Percentiles rank a stretch among this genome's conserved stretches.
phyloP scores from a whole-genome alignment of 2,888 invertebrate species.

The Molorchus minor region DNA sequence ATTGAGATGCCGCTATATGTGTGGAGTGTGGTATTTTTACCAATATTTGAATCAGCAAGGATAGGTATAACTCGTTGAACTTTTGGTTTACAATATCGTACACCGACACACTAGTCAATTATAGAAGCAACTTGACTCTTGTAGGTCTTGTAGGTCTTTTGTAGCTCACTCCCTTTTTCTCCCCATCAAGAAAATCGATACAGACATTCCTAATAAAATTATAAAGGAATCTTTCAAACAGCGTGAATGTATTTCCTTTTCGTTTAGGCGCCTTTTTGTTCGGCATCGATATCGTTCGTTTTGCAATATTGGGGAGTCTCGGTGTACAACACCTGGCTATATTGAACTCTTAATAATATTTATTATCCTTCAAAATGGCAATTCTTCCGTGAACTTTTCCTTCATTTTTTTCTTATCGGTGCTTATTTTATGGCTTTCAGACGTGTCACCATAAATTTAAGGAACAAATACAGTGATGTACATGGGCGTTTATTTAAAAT shows the following conservation, averaged over 20 bases:
- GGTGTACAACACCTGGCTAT: slow-evolving; percentile 22
- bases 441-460: slow-evolving; percentile 22
- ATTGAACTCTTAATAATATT: slow-evolving; percentile 19
- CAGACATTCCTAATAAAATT: not conserved
- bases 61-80: no score
- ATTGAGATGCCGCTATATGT: no score
- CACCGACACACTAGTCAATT: no score
- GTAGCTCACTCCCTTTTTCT: no score
- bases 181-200: not conserved
- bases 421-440: slow-evolving; percentile 20
- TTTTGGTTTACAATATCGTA: no score
- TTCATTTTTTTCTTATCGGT: slow-evolving; percentile 21
- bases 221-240: slow-evolving; percentile 15
- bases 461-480: slow-evolving; percentile 20
- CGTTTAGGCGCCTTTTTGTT: slow-evolving; percentile 16
- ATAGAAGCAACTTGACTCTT: no score
- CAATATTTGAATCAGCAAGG: no score
- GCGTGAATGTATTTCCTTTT: slow-evolving; percentile 15
- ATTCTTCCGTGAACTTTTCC: slow-evolving; percentile 19
- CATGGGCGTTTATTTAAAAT: slow-evolving; percentile 18
- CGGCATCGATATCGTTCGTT: slow-evolving; percentile 17
- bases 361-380: slow-evolving; percentile 23
- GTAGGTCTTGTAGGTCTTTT: no score
- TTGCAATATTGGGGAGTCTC: slow-evolving; percentile 8
- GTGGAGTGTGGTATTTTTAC: no score